Percentiles rank a stretch among this genome's conserved stretches.
Conservation (phyloP, 1,140 invertebrate genomes). For the Amyelois transitella region DNA sequence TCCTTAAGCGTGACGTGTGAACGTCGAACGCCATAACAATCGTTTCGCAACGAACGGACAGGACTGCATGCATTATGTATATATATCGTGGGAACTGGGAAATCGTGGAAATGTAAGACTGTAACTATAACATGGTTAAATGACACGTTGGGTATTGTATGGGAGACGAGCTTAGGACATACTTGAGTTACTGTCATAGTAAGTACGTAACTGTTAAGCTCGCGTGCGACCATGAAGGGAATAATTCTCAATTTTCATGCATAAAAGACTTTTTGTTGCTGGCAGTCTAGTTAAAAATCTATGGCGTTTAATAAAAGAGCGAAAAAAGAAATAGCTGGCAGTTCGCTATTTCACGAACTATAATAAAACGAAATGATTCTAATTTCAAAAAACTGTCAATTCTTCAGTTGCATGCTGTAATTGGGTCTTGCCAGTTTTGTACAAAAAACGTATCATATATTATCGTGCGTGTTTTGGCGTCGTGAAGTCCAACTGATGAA, state of each 20-base stretch:
- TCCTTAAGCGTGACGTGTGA: conserved; percentile 13
- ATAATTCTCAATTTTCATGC: background rate
- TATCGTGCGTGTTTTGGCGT: background rate
- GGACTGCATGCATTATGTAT: conserved; percentile 15
- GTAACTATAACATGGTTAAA: conserved; percentile 13
- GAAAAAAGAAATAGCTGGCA: background rate
- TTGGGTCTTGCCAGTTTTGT: background rate
- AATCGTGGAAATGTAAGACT: conserved; percentile 14
- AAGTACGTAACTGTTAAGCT: background rate
- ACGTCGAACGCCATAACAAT: conserved; percentile 12
- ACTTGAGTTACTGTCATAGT: background rate
- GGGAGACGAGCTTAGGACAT: conserved; percentile 6
- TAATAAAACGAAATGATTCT: background rate
- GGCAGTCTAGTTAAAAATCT: background rate
- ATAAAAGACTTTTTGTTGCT: background rate
- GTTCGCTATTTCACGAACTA: background rate
- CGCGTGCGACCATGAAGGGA: background rate
- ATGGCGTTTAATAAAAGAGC: background rate
- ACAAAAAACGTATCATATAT: background rate
- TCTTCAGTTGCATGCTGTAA: background rate
- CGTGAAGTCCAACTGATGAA: background rate
- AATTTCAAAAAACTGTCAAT: background rate
- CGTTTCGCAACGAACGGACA: conserved; percentile 18
- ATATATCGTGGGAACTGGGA: conserved; percentile 21
- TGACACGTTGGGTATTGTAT: conserved; percentile 14